Conservation (phyloP, 2,888 invertebrate species). For the Noctua fimbriata region DNA sequence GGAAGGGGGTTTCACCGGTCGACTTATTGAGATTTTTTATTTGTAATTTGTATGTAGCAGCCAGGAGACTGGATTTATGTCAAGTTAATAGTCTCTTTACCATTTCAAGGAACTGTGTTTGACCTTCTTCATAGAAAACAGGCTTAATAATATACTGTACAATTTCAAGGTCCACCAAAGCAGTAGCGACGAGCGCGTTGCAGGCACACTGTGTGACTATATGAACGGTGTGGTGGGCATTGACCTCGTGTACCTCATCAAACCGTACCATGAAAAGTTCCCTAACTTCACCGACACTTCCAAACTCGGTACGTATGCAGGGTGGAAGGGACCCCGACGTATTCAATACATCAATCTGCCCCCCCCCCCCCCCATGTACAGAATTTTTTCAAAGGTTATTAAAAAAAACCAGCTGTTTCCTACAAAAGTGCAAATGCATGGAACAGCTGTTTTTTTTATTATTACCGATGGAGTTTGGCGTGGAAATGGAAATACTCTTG, state of each 20-base stretch:
- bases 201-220: slow-evolving; percentile 85
- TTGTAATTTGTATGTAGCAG: background rate
- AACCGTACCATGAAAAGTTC: slow-evolving; percentile 82
- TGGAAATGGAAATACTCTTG: no score
- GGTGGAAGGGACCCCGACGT: background rate
- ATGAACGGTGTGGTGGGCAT: slow-evolving; percentile 84
- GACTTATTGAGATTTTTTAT: background rate
- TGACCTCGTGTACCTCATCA: slow-evolving; percentile 84
- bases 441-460: no score
- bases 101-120: background rate
- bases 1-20: no score
- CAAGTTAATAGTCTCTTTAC: background rate
- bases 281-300: slow-evolving; percentile 76
- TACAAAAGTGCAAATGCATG: no score
- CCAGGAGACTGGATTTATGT: background rate
- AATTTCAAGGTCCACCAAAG: slow-evolving; percentile 84
- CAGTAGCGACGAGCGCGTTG: slow-evolving; percentile 82
- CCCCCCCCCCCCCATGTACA: background rate
- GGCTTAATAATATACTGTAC: background rate
- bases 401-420: background rate
- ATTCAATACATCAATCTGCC: background rate
- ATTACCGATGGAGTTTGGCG: no score
- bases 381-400: background rate
- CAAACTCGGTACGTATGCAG: slow-evolving; percentile 71
- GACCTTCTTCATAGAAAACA: background rate